Percentiles rank a stretch among this genome's conserved stretches.
Evolutionary conservation across 2,113 vertebrate genomes (phyloP).

Genomic region (Hydropotes inermis): DNA sequence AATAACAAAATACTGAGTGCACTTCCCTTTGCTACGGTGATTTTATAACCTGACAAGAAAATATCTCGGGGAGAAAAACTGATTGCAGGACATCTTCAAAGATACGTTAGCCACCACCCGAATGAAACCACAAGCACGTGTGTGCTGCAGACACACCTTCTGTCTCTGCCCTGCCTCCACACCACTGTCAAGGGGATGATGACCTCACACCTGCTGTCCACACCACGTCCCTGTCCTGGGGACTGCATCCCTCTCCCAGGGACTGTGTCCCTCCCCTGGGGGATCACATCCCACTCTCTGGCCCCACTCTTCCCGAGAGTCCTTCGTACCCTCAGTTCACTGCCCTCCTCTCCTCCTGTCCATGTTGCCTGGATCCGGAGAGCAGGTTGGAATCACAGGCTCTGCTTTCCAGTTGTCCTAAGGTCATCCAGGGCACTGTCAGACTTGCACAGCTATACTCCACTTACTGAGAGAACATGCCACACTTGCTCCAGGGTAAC

Average conservation of each 20-base stretch:
- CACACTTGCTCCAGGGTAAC: neutral
- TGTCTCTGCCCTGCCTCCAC: neutral
- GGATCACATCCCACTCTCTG: neutral
- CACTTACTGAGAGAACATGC: neutral
- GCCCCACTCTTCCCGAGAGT: neutral
- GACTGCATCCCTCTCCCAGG: neutral
- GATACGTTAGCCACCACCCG: neutral
- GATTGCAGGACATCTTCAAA: neutral
- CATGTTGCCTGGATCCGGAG: neutral
- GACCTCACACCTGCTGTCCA: neutral
- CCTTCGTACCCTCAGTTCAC: neutral
- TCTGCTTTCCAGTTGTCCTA: neutral
- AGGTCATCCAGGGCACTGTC: neutral
- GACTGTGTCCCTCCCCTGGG: neutral
- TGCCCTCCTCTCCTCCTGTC: neutral
- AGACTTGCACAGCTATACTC: neutral
- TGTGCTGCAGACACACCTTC: neutral
- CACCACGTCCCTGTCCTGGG: neutral
- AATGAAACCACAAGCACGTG: neutral
- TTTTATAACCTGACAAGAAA: neutral
- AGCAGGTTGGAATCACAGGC: neutral
- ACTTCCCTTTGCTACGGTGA: neutral
- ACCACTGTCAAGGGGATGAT: neutral
- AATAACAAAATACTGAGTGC: neutral
- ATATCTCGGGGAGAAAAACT: rapidly evolving